These are phyloP conservation scores for Trichogramma pretiosum DNA, from an alignment of 1,140 invertebrate species.

Conservation along the genomic window DNA sequence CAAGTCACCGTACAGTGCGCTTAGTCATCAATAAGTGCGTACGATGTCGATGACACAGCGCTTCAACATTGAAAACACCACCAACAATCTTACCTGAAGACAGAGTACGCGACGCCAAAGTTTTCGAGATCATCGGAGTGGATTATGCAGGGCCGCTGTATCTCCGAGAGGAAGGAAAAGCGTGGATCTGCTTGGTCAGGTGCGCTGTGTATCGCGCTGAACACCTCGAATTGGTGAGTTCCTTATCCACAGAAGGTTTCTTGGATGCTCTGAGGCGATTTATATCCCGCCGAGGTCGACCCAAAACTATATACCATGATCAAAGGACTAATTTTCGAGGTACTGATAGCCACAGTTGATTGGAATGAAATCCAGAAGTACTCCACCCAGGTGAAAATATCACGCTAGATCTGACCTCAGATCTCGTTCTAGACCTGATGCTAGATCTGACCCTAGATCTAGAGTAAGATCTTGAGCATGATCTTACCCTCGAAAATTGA, in stretches of 20 bases:
- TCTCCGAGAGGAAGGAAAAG: slow-evolving; percentile 21
- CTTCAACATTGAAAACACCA: slow-evolving; percentile 8
- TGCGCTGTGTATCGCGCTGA: slow-evolving; percentile 25
- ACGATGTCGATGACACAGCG: slow-evolving; percentile 3
- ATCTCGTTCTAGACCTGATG: no score
- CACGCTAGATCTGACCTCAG: no score
- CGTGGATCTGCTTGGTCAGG: slow-evolving; percentile 31
- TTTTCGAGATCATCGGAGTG: slow-evolving; percentile 22
- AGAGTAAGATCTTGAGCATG: no score
- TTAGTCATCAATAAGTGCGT: slow-evolving; percentile 4
- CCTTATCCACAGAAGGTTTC: slow-evolving; percentile 21
- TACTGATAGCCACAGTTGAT: slow-evolving; percentile 25
- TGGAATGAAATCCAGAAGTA: slow-evolving; percentile 22
- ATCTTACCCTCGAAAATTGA: no score
- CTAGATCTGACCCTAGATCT: no score
- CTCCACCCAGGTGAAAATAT: no score
- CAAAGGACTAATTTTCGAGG: slow-evolving; percentile 37
- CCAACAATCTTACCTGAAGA: slow-evolving; percentile 20
- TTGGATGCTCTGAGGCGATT: slow-evolving; percentile 18
- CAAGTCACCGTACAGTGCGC: background rate
- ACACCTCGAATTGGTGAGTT: slow-evolving; percentile 25
- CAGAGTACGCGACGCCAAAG: slow-evolving; percentile 16
- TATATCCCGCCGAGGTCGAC: slow-evolving; percentile 25
- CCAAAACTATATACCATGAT: slow-evolving; percentile 33
- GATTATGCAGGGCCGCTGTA: slow-evolving; percentile 25